Conservation (phyloP, 2,113 vertebrate species). For the Eretmochelys imbricata region DNA sequence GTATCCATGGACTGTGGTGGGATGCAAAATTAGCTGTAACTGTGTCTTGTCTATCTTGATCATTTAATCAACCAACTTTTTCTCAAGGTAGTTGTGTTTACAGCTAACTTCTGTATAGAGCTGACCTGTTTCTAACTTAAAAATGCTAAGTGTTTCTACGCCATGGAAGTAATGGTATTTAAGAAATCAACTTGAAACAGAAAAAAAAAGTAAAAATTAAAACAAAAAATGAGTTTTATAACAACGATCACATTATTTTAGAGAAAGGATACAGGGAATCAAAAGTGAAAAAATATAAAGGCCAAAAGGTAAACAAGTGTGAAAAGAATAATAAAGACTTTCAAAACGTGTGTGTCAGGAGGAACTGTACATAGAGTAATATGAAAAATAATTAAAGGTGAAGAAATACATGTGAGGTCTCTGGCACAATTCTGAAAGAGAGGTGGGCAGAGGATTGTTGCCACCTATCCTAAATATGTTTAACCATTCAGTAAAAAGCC, state of each 20-base stretch:
- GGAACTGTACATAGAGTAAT: neutral
- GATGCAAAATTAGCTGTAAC: neutral
- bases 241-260: neutral
- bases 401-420: constrained; percentile 41
- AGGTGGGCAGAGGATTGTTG: constrained; percentile 32
- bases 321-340: constrained; percentile 29
- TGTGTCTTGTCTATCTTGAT: neutral
- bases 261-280: neutral
- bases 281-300: neutral
- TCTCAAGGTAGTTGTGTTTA: neutral
- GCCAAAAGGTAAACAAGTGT: constrained; percentile 16
- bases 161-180: neutral
- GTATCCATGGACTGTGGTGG: neutral
- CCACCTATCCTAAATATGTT: constrained; percentile 50
- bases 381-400: neutral
- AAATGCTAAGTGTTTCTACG: neutral
- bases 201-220: neutral
- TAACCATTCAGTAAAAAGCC: constrained; percentile 30
- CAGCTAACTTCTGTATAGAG: fast-evolving
- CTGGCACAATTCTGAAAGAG: constrained; percentile 37
- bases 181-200: neutral
- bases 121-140: neutral
- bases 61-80: neutral
- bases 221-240: neutral
- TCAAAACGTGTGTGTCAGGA: constrained; percentile 20